Conservation (phyloP, 1,140 invertebrate genomes). For the Oscheius sp. region DNA sequence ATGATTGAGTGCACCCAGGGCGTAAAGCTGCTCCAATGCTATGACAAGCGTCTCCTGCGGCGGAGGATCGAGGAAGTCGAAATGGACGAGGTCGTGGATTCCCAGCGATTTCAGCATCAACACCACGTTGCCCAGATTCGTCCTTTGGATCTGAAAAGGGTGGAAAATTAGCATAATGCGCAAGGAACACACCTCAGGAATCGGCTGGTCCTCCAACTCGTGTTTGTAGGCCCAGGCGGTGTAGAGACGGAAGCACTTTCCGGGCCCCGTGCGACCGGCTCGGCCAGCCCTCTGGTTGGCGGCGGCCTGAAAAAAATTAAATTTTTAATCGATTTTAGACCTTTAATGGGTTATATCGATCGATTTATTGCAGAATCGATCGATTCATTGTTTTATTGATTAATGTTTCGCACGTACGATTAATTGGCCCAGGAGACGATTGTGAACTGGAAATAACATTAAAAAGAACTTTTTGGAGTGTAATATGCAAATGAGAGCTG, state of each 20-base stretch:
- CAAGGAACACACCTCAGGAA: constrained; percentile 74
- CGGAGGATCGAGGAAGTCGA: constrained; percentile 97
- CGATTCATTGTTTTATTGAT: no score
- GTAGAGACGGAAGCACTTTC: constrained; percentile 96
- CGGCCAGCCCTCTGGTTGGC: constrained; percentile 89
- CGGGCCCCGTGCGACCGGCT: constrained; percentile 82
- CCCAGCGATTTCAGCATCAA: constrained; percentile 92
- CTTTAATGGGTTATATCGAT: no score
- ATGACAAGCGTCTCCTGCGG: constrained; percentile 86
- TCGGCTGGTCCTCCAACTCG: constrained; percentile 93
- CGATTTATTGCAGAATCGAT: no score
- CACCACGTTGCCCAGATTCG: constrained; percentile 95
- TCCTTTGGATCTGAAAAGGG: constrained; percentile 76
- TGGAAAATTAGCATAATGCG: constrained; percentile 17
- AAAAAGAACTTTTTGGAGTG: no score
- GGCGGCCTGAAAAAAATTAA: constrained; percentile 68
- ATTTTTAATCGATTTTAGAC: no score
- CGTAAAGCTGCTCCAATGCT: constrained; percentile 94
- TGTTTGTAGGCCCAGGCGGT: constrained; percentile 95
- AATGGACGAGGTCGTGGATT: constrained; percentile 94
- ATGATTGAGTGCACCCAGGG: constrained; percentile 94
- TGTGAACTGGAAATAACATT: no score
- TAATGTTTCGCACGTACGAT: no score
- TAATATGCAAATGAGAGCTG: no score
- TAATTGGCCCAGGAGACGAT: no score